Base-by-base conservation (phyloP, 2,113 vertebrate genomes). In the Chlorodrepanis virens region DNA sequence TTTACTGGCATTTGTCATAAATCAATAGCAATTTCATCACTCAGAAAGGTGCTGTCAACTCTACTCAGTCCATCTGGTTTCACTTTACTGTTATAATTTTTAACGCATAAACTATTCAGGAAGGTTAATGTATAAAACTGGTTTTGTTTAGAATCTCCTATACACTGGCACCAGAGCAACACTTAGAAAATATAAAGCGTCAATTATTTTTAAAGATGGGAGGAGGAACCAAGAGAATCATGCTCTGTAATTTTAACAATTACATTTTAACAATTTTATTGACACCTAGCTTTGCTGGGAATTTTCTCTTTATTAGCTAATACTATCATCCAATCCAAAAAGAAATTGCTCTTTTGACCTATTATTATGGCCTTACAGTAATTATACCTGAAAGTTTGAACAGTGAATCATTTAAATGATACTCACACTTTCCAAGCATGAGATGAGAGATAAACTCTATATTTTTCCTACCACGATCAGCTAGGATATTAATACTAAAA, bases 1-100 rank as follows among this genome's bases (percentile, higher is more conserved):
- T 97, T 97, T 94, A 96, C 97, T 97, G 98, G 98, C 98, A 98
- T 98, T 98, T 98, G 98, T 98, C 98, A 99, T 99, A 99, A 99
- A 99, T 99, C 99, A 99, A 98, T 98, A 98, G 97, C 98, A 98
- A 98, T 99, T 98, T 99, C 97, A 98, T 98, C 97, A 98, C 86
- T 97, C 80, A 95, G 96, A 97, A 98, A 98, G 92, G 96, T 97
- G 96, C 96, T 97, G 97, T 98, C 97, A 96, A 96, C 96, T 98
- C 94, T 93, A 88, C 94, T 98, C 91, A 96, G 97, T 95, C 90
- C 97, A 97, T 96, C 96, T 98, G 97, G 84, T 96, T 97, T 97
- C 91, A 90, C 92, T 98, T 97, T 96, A 96, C 87, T 54, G 67
- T 94, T 92, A 96, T 94, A 97, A 81, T 92, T 90, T 87, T 93